Base-by-base conservation (phyloP, 53 echinoderm and acorn worm genomes). In the Holothuria leucospilota region DNA sequence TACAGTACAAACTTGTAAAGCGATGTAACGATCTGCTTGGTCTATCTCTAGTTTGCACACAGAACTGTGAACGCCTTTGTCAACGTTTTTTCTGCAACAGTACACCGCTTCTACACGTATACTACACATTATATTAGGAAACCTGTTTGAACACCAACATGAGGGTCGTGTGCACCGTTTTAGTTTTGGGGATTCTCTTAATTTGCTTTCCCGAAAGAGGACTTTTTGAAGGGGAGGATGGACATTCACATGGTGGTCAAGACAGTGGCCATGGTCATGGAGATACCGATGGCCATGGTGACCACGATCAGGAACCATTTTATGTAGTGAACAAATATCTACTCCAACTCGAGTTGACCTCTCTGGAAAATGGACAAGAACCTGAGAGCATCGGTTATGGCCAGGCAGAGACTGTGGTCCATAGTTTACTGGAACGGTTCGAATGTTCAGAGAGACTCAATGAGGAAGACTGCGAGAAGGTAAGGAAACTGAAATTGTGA, bases 161-260 rank as follows among this genome's bases (percentile, higher is more conserved):
- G 75, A 75, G 75, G 75, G 75, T 75, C 75, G 75, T 75, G 75
- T 27, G 75, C 75, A 75, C 6, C 52, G 39, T 49, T 23, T 38
- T 21, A 21, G 27, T 75, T n/a, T 75, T n/a, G n/a, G 23, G 49
- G 7, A 20, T 75, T 24, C 14, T 52, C 21, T 46, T 75, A n/a
- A 25, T 52, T 24, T 27, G 49, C 12, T 51, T 75, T 25, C 75
- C 75, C 27, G 51, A 52, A 24, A 52, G 52, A 5, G 51, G 75
- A 4, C 28, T 75, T 5, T 49, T 24, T 12, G 49, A 56, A 0
- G 56, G 56, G 1, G 46, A 46, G 8, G 46, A 46, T 7, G 46
- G 46, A 46, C 46, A 46, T 46, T 46, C 46, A 46, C 46, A 46
- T 46, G 46, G 46, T 2, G 46, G 46, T 11, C 40, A 21, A 8